Evolutionary conservation across 2,797 vertebrate species (phyloP).

Genomic region (Alectoris magna): DNA sequence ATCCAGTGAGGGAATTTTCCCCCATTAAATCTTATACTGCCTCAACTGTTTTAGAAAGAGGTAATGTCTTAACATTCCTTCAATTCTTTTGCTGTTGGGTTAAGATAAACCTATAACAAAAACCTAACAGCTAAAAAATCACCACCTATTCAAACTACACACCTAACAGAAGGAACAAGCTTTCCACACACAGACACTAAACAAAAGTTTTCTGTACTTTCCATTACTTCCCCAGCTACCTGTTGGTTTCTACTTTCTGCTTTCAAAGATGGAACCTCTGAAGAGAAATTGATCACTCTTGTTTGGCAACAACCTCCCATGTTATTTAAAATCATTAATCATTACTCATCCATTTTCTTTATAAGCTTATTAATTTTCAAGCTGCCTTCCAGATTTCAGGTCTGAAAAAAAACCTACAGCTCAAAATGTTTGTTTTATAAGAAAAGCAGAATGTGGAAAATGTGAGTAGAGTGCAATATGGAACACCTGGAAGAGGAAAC

Average conservation of each 20-base stretch:
- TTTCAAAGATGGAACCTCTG: background rate
- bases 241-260: background rate
- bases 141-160: background rate
- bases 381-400: background rate
- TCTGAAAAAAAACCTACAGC: background rate
- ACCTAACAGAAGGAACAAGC: background rate
- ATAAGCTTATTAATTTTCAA: background rate
- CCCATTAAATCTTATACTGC: background rate
- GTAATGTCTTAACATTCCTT: background rate
- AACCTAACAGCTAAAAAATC: background rate
- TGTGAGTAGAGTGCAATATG: rapidly evolving
- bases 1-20: background rate
- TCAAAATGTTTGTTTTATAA: background rate
- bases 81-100: background rate
- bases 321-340: background rate
- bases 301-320: background rate
- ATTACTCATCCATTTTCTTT: background rate
- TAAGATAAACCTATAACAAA: background rate
- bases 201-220: background rate
- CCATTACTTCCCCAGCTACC: background rate
- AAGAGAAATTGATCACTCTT: background rate
- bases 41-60: background rate
- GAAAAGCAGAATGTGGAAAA: background rate
- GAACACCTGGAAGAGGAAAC: background rate
- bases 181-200: background rate